These are phyloP conservation scores for Gracilinanus agilis DNA, from an alignment of 2,113 vertebrate species.

Conservation along the genomic window DNA sequence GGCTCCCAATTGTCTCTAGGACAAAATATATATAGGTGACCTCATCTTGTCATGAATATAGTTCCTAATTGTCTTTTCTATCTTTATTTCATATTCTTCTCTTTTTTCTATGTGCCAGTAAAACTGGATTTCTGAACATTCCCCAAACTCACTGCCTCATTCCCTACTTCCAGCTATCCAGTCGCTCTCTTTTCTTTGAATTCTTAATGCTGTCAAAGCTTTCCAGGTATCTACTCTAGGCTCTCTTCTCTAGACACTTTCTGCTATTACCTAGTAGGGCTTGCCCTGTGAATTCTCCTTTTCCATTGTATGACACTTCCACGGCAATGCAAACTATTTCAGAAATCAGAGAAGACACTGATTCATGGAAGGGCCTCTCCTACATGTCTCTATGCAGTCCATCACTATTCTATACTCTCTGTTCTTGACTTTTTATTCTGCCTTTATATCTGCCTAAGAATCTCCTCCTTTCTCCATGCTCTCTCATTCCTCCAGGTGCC, in stretches of 20 bases:
- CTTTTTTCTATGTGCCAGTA: not conserved
- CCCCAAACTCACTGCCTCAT: not conserved
- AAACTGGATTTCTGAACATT: not conserved
- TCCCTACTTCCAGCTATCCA: not conserved
- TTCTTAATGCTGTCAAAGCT: not conserved
- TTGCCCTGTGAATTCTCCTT: not conserved
- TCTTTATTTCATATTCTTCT: not conserved
- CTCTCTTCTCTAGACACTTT: not conserved
- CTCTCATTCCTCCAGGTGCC: not conserved
- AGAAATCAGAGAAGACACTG: not conserved
- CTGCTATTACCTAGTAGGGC: not conserved
- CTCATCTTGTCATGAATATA: not conserved
- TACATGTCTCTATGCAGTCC: not conserved
- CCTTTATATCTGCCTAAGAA: not conserved
- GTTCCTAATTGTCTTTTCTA: not conserved
- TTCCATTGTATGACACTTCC: not conserved
- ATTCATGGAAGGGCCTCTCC: no score
- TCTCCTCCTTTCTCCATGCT: not conserved
- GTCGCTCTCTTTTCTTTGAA: not conserved
- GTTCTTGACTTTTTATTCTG: not conserved
- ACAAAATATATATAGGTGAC: not conserved
- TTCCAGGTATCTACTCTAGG: not conserved
- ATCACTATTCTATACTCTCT: not conserved
- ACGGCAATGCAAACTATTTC: not conserved
- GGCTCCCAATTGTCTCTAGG: not conserved